These are phyloP conservation scores for Cynocephalus volans DNA, from an alignment of 2,113 vertebrate species.

Conservation along the genomic window DNA sequence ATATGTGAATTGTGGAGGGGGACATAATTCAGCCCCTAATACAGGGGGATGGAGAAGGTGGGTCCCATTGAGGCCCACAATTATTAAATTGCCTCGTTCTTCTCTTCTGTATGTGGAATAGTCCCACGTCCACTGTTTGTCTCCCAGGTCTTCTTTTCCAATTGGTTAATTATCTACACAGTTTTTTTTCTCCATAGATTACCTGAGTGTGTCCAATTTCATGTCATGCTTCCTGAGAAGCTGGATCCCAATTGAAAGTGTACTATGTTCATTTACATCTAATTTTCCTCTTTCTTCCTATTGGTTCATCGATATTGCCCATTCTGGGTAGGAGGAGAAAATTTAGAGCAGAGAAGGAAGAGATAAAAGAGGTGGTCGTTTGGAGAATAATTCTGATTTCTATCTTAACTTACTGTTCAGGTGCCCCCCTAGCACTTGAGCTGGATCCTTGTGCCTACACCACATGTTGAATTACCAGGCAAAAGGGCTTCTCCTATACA, in stretches of 20 bases:
- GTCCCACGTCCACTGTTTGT: not conserved
- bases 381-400: conserved; percentile 5
- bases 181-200: not conserved
- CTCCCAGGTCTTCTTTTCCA: conserved; percentile 6
- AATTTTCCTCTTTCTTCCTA: not conserved
- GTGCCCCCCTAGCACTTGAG: not conserved
- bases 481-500: not conserved
- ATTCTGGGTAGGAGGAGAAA: conserved; percentile 8
- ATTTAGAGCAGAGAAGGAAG: not conserved
- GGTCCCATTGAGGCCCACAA: not conserved
- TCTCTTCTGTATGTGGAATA: not conserved
- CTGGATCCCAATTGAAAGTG: conserved; percentile 17
- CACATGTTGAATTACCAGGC: not conserved
- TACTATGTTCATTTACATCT: not conserved
- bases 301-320: not conserved
- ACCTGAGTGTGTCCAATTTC: not conserved
- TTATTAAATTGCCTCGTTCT: not conserved
- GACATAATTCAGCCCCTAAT: not conserved
- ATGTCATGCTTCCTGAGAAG: not conserved
- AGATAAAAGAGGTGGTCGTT: not conserved
- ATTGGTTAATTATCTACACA: not conserved
- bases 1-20: not conserved
- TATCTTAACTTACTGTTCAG: not conserved
- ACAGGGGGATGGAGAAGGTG: not conserved
- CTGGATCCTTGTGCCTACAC: not conserved